phyloP scores from a whole-genome alignment of 2,888 invertebrate genomes.

The Hermaeophaga mercurialis region DNA sequence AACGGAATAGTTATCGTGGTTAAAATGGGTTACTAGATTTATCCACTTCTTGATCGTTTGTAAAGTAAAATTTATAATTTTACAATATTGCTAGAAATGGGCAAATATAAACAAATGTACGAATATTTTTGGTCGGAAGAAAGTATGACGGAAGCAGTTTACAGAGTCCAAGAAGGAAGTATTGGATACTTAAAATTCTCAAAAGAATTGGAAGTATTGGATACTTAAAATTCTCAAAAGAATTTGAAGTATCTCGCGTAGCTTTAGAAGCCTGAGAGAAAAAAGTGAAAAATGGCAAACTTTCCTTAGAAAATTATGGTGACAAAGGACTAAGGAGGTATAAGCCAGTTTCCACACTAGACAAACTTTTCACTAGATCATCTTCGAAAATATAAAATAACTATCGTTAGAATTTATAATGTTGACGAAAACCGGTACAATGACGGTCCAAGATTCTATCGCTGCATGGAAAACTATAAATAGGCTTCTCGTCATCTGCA shows the following conservation, averaged over 20 bases:
- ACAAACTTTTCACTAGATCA: no score
- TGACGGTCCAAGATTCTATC: no score
- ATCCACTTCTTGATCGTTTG: no score
- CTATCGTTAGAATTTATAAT: no score
- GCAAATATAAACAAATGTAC: neutral
- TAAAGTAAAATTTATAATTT: no score
- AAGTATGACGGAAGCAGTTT: neutral
- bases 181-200: constrained; percentile 14
- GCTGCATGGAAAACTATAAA: no score
- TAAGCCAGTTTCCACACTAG: no score
- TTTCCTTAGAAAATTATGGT: constrained; percentile 3
- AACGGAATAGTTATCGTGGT: no score
- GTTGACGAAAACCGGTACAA: no score
- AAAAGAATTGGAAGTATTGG: constrained; percentile 23
- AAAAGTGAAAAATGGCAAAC: constrained; percentile 1
- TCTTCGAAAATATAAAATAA: no score
- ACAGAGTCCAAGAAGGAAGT: neutral
- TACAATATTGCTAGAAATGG: no score
- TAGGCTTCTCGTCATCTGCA: neutral
- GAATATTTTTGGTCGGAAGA: neutral
- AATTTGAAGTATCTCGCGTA: constrained; percentile 22
- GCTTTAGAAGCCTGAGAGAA: constrained; percentile 19
- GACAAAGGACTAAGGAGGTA: neutral
- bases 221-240: constrained; percentile 15
- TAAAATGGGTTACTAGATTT: no score